Evolutionary conservation across 2,888 invertebrate species (phyloP), one percentile per base, ranked within the genome.

Genomic region (Phaedon cochleariae): DNA sequence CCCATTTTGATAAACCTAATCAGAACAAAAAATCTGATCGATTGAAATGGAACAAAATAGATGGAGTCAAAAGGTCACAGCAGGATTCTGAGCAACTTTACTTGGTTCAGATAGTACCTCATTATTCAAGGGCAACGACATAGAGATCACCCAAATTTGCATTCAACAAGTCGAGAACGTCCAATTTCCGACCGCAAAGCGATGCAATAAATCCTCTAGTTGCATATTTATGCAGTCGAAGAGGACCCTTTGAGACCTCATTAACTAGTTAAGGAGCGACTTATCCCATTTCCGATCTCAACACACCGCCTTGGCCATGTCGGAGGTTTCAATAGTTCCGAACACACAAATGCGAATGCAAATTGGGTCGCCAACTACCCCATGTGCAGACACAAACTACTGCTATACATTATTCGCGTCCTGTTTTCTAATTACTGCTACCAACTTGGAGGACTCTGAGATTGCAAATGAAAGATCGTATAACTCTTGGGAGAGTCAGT

Each of bases 281-380:
- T 77, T 80, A 79, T 79, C 79, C 72, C 63, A 73, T 74, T 75
- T 77, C 76, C 74, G 74, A 79, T 79, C 79, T 76, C 75, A 76
- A 76, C 76, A 75, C 73, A 77, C 79, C 80, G 79, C 79, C 80
- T 80, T 77, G 78, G 78, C 75, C 80, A 74, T 79, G 80, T 80
- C 77, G 73, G 74, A 74, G 75, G n/a, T 76, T 76, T 76, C 78
- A 73, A 76, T 75, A 76, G 78, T 76, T 76, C 74, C 76, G 72
- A 77, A 77, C 79, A 77, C 78, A 78, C 78, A 77, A 78, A 79
- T 80, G 80, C 79, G 79, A 80, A 80, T 80, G 80, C 80, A 79
- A 80, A 80, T 80, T 72, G 74, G 78, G 77, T 79, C 79, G 75
- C 75, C 74, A 76, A 75, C 74, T 73, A 74, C 74, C 72, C 69